Evolutionary conservation across 2,888 invertebrate species (phyloP).

Genomic region (Chrysolina americana): DNA sequence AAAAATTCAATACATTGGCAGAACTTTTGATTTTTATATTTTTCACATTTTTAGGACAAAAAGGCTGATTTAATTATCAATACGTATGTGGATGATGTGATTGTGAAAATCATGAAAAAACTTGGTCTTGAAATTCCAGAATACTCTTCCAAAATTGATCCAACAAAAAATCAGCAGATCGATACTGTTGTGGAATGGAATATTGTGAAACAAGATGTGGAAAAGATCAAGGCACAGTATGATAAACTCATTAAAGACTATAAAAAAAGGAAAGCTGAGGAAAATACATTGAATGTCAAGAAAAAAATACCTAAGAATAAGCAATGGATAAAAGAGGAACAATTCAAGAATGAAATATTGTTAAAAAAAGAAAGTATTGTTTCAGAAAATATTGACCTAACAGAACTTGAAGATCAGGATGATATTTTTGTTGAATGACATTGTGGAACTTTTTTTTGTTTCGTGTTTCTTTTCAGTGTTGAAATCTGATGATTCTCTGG

Average conservation of each 20-base stretch:
- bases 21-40: neutral
- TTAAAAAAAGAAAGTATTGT: conserved; percentile 32
- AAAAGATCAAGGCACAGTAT: conserved; percentile 76
- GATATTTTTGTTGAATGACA: conserved; percentile 37
- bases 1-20: neutral
- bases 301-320: conserved; percentile 48
- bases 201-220: conserved; percentile 75
- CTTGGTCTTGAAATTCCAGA: conserved; percentile 82
- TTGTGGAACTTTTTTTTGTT: conserved; percentile 3
- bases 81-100: conserved; percentile 89
- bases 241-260: conserved; percentile 69
- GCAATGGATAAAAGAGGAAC: conserved; percentile 42
- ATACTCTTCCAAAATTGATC: conserved; percentile 78
- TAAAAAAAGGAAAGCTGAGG: conserved; percentile 59
- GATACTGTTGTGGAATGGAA: conserved; percentile 80
- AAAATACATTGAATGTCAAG: conserved; percentile 43
- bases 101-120: conserved; percentile 81
- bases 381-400: neutral
- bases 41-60: conserved; percentile 79
- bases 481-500: too few species aligned
- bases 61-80: conserved; percentile 92
- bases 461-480: too few species aligned
- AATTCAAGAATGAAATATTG: conserved; percentile 37
- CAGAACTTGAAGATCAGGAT: conserved; percentile 31
- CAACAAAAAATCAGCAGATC: conserved; percentile 72